phyloP scores from a whole-genome alignment of 2,113 vertebrate genomes.

The Cynopterus brachyotis region DNA sequence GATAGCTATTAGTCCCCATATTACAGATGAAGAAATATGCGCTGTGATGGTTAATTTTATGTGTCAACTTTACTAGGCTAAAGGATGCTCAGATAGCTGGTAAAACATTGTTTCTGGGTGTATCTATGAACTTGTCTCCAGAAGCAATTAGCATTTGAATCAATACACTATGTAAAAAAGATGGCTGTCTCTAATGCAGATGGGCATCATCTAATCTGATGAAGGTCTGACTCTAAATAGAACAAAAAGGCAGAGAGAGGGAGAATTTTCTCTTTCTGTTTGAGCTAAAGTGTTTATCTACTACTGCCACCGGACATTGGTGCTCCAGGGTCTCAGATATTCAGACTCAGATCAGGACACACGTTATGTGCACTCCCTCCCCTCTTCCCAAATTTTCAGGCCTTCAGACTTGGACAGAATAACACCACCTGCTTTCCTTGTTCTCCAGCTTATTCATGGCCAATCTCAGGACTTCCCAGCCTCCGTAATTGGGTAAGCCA shows the following conservation, averaged over 20 bases:
- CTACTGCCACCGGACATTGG: background rate
- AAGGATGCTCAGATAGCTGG: background rate
- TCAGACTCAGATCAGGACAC: background rate
- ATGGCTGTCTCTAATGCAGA: background rate
- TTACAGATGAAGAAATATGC: background rate
- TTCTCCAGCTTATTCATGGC: background rate
- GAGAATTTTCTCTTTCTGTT: background rate
- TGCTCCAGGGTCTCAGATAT: background rate
- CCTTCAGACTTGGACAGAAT: background rate
- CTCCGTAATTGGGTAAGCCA: background rate
- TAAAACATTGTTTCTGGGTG: background rate
- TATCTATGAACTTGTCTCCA: too few relatives aligned
- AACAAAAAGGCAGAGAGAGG: background rate
- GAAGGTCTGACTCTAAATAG: background rate
- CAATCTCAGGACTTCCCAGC: background rate
- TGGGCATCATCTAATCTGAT: background rate
- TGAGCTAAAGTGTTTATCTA: too few relatives aligned
- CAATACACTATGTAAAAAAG: background rate
- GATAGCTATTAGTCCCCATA: background rate
- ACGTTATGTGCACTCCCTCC: too few relatives aligned
- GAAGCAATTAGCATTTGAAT: background rate
- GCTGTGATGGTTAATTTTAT: background rate
- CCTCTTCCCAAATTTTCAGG: background rate
- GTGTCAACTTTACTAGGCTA: background rate
- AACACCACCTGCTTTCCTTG: background rate